Evolutionary conservation across 2,113 vertebrate genomes (phyloP), one percentile per base, ranked within the genome.

Genomic region (Pachypanchax playfairii): DNA sequence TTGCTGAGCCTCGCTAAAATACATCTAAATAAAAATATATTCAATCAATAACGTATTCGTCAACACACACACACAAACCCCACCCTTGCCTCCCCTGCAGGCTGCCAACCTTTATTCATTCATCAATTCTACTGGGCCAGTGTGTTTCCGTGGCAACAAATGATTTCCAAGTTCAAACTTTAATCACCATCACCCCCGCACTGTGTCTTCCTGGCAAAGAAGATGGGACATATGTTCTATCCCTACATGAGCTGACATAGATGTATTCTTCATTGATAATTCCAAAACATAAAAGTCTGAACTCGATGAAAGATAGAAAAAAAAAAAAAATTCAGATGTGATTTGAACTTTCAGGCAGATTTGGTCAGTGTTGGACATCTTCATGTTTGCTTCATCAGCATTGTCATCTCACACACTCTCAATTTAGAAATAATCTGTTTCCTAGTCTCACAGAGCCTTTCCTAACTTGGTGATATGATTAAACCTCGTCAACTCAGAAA

Each of bases 141-240:
- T 52, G 57, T 13, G 65, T 79, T 82, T 36, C 80, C 70, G 49
- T 71, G 73, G 77, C 56, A 85, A 89, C 78, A 80, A 74, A 86
- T 77, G 64, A 85, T 79, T 76, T 73, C 60, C 53, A 44, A 78
- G 56, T 82, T 81, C 69, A 71, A 80, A 84, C 43, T 85, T 85
- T 76, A 87, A 85, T 75, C 4, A n/a, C 42, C 57, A 33, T 68
- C 69, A 62, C 72, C 39, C 59, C 43, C n/a, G 2, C 61, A 51
- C 56, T 65, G 21, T 48, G 24, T 73, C 73, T 79, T 59, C 73
- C 46, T 77, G 75, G 74, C 77, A 79, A 35, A 44, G 42, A 79
- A 33, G 62, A 65, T 25, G 2, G 58, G 76, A 64, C 50, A 69
- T 70, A 65, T 72, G 64, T 75, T 73, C 71, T 24, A 35, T 75